These are phyloP conservation scores for Sinosuthora webbiana DNA, from an alignment of 2,113 vertebrate species.

Conservation along the genomic window DNA sequence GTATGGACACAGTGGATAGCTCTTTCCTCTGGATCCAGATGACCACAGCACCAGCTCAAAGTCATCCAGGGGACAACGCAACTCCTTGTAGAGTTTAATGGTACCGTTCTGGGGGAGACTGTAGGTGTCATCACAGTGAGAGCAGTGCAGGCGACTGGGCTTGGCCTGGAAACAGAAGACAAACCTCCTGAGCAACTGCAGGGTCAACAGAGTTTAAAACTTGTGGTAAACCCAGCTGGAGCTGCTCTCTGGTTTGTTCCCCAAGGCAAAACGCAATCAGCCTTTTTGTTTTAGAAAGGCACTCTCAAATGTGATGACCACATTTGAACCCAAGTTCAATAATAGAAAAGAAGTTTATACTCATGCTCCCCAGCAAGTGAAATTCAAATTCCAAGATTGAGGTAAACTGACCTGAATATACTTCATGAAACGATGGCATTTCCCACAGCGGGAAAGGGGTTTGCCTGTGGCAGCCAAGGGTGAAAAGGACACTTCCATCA, in stretches of 20 bases:
- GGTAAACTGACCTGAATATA: slow-evolving; percentile 89
- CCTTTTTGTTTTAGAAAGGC: not conserved
- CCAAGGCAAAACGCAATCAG: not conserved
- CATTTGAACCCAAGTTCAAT: not conserved
- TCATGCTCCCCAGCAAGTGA: not conserved
- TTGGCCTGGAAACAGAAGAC: slow-evolving; percentile 80
- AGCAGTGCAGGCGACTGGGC: slow-evolving; percentile 94
- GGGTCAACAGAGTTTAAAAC: not conserved
- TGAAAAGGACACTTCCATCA: slow-evolving; percentile 98
- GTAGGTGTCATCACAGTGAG: slow-evolving; percentile 97
- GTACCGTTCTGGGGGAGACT: slow-evolving; percentile 94
- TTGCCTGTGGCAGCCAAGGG: slow-evolving; percentile 92
- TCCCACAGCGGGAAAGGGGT: slow-evolving; percentile 94
- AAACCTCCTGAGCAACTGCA: not conserved
- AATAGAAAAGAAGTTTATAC: not conserved
- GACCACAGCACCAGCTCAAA: slow-evolving; percentile 98
- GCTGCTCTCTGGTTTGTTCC: not conserved
- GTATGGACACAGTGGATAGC: slow-evolving; percentile 94
- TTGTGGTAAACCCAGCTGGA: not conserved
- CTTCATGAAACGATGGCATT: slow-evolving; percentile 98
- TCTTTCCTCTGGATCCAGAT: slow-evolving; percentile 91
- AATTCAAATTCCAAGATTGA: not conserved
- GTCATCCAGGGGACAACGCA: slow-evolving; percentile 93
- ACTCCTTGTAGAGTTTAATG: slow-evolving; percentile 96
- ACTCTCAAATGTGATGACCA: not conserved